Evolutionary conservation across 2,888 invertebrate genomes (phyloP), one percentile per base, ranked within the genome.

Genomic region (Apodemia duryi): DNA sequence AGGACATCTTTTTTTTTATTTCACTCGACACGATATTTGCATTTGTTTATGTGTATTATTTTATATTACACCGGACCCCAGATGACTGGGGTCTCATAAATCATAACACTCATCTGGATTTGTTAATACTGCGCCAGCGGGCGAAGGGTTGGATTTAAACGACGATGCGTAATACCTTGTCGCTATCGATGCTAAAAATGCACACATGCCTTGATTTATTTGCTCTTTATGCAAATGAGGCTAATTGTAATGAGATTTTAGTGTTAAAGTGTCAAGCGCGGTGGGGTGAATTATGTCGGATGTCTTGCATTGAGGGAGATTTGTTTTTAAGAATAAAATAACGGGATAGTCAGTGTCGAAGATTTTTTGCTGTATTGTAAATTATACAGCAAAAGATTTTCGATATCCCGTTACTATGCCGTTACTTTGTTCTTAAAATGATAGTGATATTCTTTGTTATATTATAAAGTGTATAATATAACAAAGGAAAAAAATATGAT

Each of bases 231-330:
- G 89, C 88, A 88, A 88, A 91, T 91, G 67, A 61, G 72, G 74
- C 85, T 90, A 90, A 91, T 91, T 89, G 85, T 89, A 86, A 86
- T 84, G 81, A 87, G 85, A 89, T 89, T 85, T 83, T 71, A 74
- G 75, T 72, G 75, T 77, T 74, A 74, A 72, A 70, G 71, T 72
- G 72, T 73, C 70, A 68, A 70, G 72, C 63, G 67, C 72, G 69
- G 69, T 66, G 70, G 70, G 71, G 72, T 68, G 73, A 70, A 69
- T 70, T 72, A 74, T 74, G 73, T 63, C 49, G 35, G 63, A 57
- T 65, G 54, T 66, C 65, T 54, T 69, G 52, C 52, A 54, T 64
- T 66, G 51, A 38, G 32, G 52, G 65, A 63, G 49, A 63, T 64
- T 63, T 63, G 64, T 57, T 32, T 57, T 29, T 11, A 29, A 57